Evolutionary conservation across 2,797 vertebrate genomes (phyloP), one percentile per base, ranked within the genome.

Genomic region (Sphaeramia orbicularis): DNA sequence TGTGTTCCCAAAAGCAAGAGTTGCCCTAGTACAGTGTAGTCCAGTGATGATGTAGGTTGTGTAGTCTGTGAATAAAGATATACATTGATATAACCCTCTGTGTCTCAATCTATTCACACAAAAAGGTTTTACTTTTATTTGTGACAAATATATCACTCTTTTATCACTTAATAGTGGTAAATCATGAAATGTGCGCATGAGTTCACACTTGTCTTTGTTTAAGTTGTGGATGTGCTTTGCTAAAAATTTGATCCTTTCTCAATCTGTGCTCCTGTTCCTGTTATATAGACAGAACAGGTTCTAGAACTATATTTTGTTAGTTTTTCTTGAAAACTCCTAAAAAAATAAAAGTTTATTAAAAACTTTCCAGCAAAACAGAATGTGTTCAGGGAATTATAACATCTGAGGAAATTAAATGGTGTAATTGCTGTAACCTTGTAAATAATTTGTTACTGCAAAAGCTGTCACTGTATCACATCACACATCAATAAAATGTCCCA

Each of bases 401-500:
- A 51, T 60, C 14, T 12, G 45, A 47, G 55, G 38, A 62, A 71
- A 71, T 72, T 8, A 43, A 67, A 49, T 38, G 30, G 35, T 27
- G 14, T 72, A 44, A 19, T 74, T 50, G 35, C 65, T 81, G 73
- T 85, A 76, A 69, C 38, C 66, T 72, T 71, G 69, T 83, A 59
- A 71, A 69, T 76, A 61, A 75, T n/a, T n/a, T n/a, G n/a, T n/a
- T n/a, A n/a, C n/a, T n/a, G n/a, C 71, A 65, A 77, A 61, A 59
- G 37, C 51, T 79, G 63, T 70, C 60, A 66, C 50, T 62, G 68
- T 79, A 65, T 35, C 57, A 71, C 65, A 71, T 65, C 58, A 67
- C 47, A 68, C 80, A 66, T 82, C 79, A 86, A 85, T 86, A 88
- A 86, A 88, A 49, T 42, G n/a, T 50, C 78, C 45, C 53, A 71